Percentiles rank a stretch among this genome's conserved stretches.
Evolutionary conservation across 2,888 invertebrate genomes (phyloP).

Genomic region (Microchrysa polita): DNA sequence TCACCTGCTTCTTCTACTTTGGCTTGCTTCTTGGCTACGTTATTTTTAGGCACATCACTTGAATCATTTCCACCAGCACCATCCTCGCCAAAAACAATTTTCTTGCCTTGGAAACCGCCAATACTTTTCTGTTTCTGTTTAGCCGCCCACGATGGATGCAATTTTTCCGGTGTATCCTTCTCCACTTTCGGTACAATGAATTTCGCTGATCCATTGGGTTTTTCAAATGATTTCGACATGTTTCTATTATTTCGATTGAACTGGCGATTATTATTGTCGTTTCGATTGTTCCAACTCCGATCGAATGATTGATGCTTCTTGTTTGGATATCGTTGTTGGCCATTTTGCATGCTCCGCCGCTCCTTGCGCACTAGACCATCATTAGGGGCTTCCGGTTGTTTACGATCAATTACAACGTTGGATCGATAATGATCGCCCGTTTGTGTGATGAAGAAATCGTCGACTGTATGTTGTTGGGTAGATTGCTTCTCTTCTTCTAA

Average conservation of each 20-base stretch:
- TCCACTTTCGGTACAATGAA: no score
- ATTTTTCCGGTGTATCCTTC: background rate
- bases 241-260: conserved; percentile 27
- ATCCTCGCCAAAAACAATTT: conserved; percentile 50
- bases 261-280: conserved; percentile 38
- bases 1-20: background rate
- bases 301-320: background rate
- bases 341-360: conserved; percentile 36
- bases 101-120: conserved; percentile 49
- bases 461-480: conserved; percentile 49
- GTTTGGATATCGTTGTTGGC: background rate
- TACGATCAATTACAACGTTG: conserved; percentile 55
- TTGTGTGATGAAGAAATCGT: conserved; percentile 62
- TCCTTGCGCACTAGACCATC: conserved; percentile 50
- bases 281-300: background rate
- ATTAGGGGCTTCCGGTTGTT: conserved; percentile 31
- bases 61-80: conserved; percentile 17
- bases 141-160: conserved; percentile 53
- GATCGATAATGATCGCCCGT: conserved; percentile 61
- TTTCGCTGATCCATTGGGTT: background rate
- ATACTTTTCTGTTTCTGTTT: conserved; percentile 51
- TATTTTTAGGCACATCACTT: background rate
- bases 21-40: background rate
- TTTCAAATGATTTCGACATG: background rate
- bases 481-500: background rate